Base-by-base conservation (phyloP, 2,797 vertebrate genomes). In the Phaenicophaeus curvirostris region DNA sequence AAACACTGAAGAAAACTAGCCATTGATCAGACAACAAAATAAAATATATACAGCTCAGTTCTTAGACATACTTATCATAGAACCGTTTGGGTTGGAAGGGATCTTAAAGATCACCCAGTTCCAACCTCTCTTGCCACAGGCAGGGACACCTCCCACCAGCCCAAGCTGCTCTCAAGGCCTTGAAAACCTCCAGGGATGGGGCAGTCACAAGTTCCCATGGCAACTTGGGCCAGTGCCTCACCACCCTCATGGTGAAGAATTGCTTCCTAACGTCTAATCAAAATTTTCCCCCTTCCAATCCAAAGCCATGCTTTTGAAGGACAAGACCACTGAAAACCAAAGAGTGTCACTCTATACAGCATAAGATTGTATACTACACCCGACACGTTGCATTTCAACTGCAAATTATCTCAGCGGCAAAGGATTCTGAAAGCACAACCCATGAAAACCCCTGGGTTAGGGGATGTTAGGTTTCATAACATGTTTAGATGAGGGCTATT, bases 301-400 rank as follows among this genome's bases (percentile, higher is more conserved):
- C 44, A 44, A 17, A 44, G 42, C 16, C 8, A 44, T 44, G 15
- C 42, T 44, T 79, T 20, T 37, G 59, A 84, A 55, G 46, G 65
- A 51, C 25, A 11, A n/a, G 15, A 71, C 11, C 2, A 4, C 8
- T n/a, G 9, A 35, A 57, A 39, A 18, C 35, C 30, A 18, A 0
- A 7, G 42, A 33, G 4, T 6, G 18, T 33, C 12, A 9, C 37
- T 42, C 68, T 28, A 27, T 39, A 33, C 30, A 28, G 28, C 0
- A 4, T 20, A 72, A 37, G 55, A 21, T 0, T 20, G 6, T 11
- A 48, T 13, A 16, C 14, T 35, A 19, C 23, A 6, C 4, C 1
- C 13, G 20, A 59, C 41, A 66, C 59, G 33, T 15, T 81, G 37
- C 28, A 27, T 51, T 50, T 63, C 68, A 88, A 61, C 31, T 16